phyloP scores from a whole-genome alignment of 2,113 vertebrate species.

The Taurulus bubalis region DNA sequence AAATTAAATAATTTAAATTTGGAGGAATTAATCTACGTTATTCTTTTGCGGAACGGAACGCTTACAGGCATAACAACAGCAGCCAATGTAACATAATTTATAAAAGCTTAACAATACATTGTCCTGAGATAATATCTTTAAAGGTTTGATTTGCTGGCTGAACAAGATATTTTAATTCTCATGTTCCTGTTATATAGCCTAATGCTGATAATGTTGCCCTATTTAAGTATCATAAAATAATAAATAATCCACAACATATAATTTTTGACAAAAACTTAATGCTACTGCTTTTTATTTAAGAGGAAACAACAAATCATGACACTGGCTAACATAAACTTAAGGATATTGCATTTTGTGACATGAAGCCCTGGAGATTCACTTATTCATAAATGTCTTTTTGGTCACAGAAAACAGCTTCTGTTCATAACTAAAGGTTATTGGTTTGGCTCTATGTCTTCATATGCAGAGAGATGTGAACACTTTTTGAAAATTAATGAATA shows the following conservation, averaged over 20 bases:
- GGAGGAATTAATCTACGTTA: too few species aligned
- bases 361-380: neutral
- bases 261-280: slow-evolving; percentile 3
- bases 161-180: neutral
- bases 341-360: slow-evolving; percentile 20
- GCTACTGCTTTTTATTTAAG: neutral
- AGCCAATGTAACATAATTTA: neutral
- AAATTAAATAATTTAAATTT: neutral
- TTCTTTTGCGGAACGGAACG: neutral
- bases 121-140: slow-evolving; percentile 7
- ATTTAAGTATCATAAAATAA: slow-evolving; percentile 1
- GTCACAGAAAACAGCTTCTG: neutral
- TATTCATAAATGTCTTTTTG: neutral
- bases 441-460: slow-evolving; percentile 6
- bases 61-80: neutral
- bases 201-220: neutral
- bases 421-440: slow-evolving; percentile 8
- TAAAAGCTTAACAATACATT: neutral
- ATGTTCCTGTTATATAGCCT: neutral
- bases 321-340: neutral
- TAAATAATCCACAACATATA: neutral
- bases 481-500: neutral
- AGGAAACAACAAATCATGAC: neutral
- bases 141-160: neutral
- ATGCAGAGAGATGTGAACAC: slow-evolving; percentile 2